A percentile compares a stretch with the other conserved stretches of the same genome.
These are phyloP conservation scores for Gavia stellata DNA, from an alignment of 2,113 vertebrate species.

Conservation along the genomic window DNA sequence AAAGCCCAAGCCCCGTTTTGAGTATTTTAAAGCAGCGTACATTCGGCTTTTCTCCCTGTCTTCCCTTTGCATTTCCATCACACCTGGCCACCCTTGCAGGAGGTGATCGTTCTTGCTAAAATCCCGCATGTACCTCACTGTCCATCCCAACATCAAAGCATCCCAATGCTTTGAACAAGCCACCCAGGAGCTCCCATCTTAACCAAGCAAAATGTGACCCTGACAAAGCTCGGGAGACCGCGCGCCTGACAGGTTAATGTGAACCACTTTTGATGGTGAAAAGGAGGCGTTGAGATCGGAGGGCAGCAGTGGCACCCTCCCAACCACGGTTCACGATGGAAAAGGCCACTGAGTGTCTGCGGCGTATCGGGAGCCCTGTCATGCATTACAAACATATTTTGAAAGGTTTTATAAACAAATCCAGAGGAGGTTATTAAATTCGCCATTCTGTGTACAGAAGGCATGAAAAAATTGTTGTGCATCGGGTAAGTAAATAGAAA, in stretches of 20 bases:
- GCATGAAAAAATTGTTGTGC: conserved; percentile 23
- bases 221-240: background rate
- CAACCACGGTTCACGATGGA: background rate
- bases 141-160: background rate
- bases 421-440: conserved; percentile 35
- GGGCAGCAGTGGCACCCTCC: background rate
- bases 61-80: background rate
- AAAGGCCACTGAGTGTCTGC: background rate
- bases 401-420: conserved; percentile 28
- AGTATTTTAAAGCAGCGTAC: background rate
- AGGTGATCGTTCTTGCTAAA: background rate
- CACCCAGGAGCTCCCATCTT: background rate
- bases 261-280: background rate
- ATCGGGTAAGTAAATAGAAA: background rate
- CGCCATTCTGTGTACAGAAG: conserved; percentile 25
- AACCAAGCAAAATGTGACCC: background rate
- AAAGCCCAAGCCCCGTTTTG: background rate
- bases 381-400: background rate
- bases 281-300: background rate
- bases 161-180: background rate
- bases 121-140: background rate
- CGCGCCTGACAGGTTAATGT: rapidly evolving
- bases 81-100: background rate
- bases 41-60: background rate
- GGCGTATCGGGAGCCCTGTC: background rate